A percentile compares a stretch with the other conserved stretches of the same genome.
phyloP scores from a whole-genome alignment of 2,888 invertebrate species.

The Neoaliturus tenellus region DNA sequence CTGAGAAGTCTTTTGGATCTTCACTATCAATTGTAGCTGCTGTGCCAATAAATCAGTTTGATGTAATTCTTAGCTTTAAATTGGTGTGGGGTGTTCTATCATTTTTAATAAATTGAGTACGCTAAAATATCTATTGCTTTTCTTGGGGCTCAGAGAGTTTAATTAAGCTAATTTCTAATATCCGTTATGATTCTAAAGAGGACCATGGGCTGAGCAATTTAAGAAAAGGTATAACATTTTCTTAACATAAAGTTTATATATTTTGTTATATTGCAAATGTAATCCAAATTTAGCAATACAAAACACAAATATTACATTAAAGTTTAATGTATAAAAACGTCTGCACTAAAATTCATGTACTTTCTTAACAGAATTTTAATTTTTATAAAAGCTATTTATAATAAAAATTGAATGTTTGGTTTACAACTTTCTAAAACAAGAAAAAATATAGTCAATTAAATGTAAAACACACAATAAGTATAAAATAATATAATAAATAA shows the following conservation, averaged over 20 bases:
- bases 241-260: constrained; percentile 38
- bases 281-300: constrained; percentile 42
- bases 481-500: background rate
- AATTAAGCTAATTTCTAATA: too few species aligned
- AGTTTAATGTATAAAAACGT: background rate
- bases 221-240: background rate
- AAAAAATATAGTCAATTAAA: background rate
- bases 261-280: constrained; percentile 31
- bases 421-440: background rate
- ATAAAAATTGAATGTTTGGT: background rate
- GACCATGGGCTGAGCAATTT: too few species aligned
- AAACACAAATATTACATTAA: constrained; percentile 23
- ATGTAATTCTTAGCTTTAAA: too few species aligned
- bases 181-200: too few species aligned
- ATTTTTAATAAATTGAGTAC: too few species aligned
- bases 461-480: background rate
- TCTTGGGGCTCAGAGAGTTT: too few species aligned
- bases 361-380: background rate
- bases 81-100: too few species aligned
- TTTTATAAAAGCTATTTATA: background rate
- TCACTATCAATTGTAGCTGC: too few species aligned
- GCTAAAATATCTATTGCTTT: too few species aligned
- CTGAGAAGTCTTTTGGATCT: too few species aligned
- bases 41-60: too few species aligned
- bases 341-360: background rate